Conservation (phyloP, 2,888 invertebrate genomes). For the Drosophila cognata region DNA sequence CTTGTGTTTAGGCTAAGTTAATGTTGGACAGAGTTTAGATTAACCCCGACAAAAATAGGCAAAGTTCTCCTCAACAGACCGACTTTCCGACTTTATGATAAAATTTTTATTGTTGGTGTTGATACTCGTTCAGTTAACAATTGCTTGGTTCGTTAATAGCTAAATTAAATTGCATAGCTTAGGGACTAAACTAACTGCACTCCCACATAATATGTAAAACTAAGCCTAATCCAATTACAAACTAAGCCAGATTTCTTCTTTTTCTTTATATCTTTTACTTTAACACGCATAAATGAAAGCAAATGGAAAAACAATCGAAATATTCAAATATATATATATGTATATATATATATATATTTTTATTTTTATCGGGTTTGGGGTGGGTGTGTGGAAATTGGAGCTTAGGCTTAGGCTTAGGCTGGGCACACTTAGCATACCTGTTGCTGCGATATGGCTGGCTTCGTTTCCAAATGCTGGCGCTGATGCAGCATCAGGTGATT, state of each 20-base stretch:
- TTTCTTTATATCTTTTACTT: background rate
- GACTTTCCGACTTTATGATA: slow-evolving; percentile 32
- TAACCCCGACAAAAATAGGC: slow-evolving; percentile 12
- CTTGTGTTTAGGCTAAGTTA: slow-evolving; percentile 16
- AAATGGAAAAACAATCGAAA: slow-evolving; percentile 41
- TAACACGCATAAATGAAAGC: slow-evolving; percentile 23
- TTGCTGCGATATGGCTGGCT: slow-evolving; percentile 84
- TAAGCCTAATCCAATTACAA: slow-evolving; percentile 34
- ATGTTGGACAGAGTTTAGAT: slow-evolving; percentile 10
- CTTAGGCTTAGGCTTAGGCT: slow-evolving; percentile 16
- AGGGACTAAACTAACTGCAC: slow-evolving; percentile 33
- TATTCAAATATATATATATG: slow-evolving; percentile 10
- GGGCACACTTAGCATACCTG: slow-evolving; percentile 82
- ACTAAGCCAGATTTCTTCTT: slow-evolving; percentile 20
- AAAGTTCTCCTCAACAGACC: slow-evolving; percentile 37
- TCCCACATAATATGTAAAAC: slow-evolving; percentile 32
- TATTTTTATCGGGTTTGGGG: slow-evolving; percentile 7
- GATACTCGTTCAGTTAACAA: slow-evolving; percentile 37
- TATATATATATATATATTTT: slow-evolving; percentile 6
- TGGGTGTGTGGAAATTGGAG: background rate
- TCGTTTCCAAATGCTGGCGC: slow-evolving; percentile 88
- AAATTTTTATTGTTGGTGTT: slow-evolving; percentile 22
- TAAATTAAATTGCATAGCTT: slow-evolving; percentile 53
- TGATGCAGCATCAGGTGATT: slow-evolving; percentile 93
- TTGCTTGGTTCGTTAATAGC: slow-evolving; percentile 47